phyloP scores from a whole-genome alignment of 1,140 invertebrate genomes.

The Doryteuthis pealeii region DNA sequence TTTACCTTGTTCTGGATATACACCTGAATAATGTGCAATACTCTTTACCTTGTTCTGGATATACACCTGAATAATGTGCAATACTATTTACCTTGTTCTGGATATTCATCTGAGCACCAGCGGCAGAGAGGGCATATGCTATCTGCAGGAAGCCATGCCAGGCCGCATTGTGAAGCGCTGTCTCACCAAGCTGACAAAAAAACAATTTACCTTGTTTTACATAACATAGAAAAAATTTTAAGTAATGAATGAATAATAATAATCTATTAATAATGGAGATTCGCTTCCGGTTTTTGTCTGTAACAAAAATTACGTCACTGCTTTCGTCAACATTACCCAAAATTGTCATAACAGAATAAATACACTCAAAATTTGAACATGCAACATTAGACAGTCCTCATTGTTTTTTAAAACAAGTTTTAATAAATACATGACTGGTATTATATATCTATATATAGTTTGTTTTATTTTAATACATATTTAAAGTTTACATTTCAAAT shows the following conservation, averaged over 20 bases:
- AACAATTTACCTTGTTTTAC: conserved; percentile 6
- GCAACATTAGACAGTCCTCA: background rate
- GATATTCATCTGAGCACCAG: conserved; percentile 48
- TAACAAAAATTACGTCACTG: no score
- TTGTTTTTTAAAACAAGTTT: no score
- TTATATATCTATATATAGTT: no score
- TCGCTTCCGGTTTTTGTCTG: no score
- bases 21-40: background rate
- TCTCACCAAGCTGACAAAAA: conserved; percentile 63
- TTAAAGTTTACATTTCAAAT: no score
- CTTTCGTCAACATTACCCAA: no score
- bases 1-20: no score
- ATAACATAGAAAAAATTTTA: background rate
- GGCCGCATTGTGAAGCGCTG: conserved; percentile 65
- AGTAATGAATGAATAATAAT: no score
- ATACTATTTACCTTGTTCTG: conserved; percentile 66
- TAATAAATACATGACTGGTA: no score
- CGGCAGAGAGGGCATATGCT: conserved; percentile 61
- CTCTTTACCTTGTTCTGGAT: background rate
- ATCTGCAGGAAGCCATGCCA: conserved; percentile 66
- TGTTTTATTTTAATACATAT: no score
- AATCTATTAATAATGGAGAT: no score
- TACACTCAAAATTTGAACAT: background rate
- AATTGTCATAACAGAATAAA: conserved; percentile 13
- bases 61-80: background rate